Evolutionary conservation across 2,113 vertebrate genomes (phyloP).

Genomic region (Hemiscyllium ocellatum): DNA sequence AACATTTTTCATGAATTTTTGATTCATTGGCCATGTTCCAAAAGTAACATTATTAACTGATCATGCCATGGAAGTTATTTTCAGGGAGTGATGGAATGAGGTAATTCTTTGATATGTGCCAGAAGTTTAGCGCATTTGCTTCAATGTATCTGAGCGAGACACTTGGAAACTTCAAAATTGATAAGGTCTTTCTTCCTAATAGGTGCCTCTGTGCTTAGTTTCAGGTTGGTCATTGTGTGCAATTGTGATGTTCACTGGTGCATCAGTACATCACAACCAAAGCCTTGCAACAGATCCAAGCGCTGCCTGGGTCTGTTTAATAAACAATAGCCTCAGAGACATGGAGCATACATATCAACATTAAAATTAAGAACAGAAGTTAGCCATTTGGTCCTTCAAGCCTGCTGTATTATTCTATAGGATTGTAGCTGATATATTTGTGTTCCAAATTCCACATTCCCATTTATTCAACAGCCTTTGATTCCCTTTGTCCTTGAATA

Average conservation of each 20-base stretch:
- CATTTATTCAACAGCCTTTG: no score
- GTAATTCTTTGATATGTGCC: neutral
- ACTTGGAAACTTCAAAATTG: neutral
- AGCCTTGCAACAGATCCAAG: neutral
- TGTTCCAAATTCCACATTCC: no score
- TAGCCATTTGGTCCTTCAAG: no score
- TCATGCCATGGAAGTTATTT: constrained; percentile 23
- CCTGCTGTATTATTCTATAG: no score
- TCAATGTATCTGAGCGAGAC: neutral
- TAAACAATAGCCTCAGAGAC: neutral
- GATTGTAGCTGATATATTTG: no score
- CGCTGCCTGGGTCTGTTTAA: neutral
- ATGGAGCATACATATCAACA: neutral
- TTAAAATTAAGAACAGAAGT: no score
- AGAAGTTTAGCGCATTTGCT: neutral
- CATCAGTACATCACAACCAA: neutral
- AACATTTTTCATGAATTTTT: neutral
- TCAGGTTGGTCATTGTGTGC: neutral
- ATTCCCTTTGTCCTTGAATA: neutral
- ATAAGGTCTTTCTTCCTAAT: neutral
- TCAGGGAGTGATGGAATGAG: neutral
- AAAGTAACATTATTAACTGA: neutral
- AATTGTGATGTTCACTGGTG: neutral
- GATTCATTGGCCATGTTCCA: neutral
- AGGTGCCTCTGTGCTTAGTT: neutral